phyloP scores from a whole-genome alignment of 2,797 vertebrate genomes.

The Balearica regulorum region DNA sequence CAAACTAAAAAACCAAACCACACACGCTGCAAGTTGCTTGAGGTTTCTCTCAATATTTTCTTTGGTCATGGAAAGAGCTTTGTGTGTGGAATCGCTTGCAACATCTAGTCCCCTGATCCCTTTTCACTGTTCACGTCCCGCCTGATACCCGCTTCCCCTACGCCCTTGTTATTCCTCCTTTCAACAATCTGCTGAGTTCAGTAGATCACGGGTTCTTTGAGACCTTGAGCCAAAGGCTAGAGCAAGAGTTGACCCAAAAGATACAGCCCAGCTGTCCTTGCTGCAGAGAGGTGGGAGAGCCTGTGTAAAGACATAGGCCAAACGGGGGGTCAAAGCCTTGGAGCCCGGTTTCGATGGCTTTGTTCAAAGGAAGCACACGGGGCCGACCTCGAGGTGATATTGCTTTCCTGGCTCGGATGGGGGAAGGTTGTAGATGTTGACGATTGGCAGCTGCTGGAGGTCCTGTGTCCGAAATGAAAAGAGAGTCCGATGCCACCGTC shows the following conservation, averaged over 20 bases:
- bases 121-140: background rate
- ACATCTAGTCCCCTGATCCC: slow-evolving; percentile 5
- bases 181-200: background rate
- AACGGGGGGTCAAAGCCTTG: background rate
- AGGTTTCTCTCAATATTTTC: slow-evolving; percentile 34
- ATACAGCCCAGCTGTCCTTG: slow-evolving; percentile 10
- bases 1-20: background rate
- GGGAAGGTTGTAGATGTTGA: slow-evolving; percentile 84
- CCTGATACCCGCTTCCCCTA: background rate
- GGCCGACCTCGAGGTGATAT: slow-evolving; percentile 91
- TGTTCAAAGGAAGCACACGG: slow-evolving; percentile 90
- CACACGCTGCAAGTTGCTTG: background rate
- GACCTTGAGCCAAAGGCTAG: slow-evolving; percentile 16
- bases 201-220: background rate
- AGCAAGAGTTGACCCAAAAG: slow-evolving; percentile 22
- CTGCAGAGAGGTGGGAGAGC: slow-evolving; percentile 5
- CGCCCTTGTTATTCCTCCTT: background rate
- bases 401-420: slow-evolving; percentile 77
- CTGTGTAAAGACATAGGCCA: slow-evolving; percentile 17
- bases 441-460: slow-evolving; percentile 88
- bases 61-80: slow-evolving; percentile 54
- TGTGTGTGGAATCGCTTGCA: background rate
- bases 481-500: slow-evolving; percentile 88
- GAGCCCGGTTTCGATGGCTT: background rate
- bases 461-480: slow-evolving; percentile 92